These are phyloP conservation scores for Strongylocentrotus purpuratus DNA, from an alignment of 35 echinoderm and acorn worm species.

Conservation along the genomic window DNA sequence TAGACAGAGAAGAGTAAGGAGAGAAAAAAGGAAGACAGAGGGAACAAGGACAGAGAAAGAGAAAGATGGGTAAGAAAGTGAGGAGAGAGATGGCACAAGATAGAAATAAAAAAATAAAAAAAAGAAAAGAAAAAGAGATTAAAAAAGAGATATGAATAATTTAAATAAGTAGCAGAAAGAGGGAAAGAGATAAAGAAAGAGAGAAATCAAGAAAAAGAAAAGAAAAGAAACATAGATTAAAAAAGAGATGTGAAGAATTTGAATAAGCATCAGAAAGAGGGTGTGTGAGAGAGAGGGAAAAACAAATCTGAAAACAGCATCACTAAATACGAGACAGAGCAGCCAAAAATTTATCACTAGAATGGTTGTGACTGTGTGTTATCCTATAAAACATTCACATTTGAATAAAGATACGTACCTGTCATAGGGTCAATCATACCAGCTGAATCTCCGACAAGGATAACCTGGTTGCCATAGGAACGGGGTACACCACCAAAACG, in stretches of 20 bases:
- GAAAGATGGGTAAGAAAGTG: background rate
- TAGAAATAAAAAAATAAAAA: background rate
- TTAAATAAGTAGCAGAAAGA: background rate
- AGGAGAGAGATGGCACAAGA: background rate
- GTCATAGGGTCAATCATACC: slow-evolving; percentile 63
- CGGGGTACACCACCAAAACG: slow-evolving; percentile 46
- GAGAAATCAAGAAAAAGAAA: background rate
- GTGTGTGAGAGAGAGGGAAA: background rate
- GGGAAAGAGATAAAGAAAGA: background rate
- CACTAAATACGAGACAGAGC: background rate
- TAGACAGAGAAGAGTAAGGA: background rate
- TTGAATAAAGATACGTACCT: background rate
- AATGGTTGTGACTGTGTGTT: background rate
- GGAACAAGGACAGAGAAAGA: background rate
- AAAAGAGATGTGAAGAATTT: too few species aligned
- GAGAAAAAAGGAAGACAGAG: background rate
- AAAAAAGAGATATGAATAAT: background rate
- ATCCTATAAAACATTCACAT: background rate
- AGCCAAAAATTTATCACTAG: background rate
- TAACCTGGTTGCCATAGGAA: slow-evolving; percentile 49
- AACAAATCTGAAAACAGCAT: background rate
- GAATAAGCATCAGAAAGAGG: background rate
- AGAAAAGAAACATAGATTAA: background rate
- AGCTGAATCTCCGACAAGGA: slow-evolving; percentile 52
- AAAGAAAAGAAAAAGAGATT: background rate